Conservation (phyloP, 2,113 vertebrate genomes). For the Manacus vitellinus region DNA sequence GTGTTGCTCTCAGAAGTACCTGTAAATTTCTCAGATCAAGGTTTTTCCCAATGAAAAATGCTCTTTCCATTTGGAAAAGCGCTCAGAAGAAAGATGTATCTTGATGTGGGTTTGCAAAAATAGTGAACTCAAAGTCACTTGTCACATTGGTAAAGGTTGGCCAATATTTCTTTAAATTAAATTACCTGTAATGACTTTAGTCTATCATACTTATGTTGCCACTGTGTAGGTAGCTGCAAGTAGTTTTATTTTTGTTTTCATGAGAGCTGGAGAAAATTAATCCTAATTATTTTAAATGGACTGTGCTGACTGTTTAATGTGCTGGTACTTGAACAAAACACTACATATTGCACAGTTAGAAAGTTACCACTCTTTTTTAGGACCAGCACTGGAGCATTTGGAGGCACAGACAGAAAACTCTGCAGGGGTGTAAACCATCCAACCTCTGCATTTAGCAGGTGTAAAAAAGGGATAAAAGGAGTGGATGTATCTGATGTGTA, state of each 20-base stretch:
- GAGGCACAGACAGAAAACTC: not conserved
- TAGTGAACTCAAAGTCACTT: not conserved
- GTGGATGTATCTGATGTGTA: not conserved
- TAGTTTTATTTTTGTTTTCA: conserved; percentile 31
- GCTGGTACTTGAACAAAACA: conserved; percentile 39
- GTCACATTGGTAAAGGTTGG: not conserved
- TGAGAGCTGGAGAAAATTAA: conserved; percentile 34
- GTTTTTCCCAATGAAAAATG: not conserved
- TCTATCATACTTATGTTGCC: not conserved
- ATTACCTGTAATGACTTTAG: conserved; percentile 15
- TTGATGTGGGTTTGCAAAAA: not conserved
- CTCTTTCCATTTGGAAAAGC: not conserved
- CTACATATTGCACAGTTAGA: conserved; percentile 9
- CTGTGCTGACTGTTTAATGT: conserved; percentile 12
- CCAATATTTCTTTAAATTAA: conserved; percentile 17
- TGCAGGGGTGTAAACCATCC: not conserved
- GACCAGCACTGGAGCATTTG: not conserved
- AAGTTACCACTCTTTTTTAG: not conserved
- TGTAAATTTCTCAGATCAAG: not conserved
- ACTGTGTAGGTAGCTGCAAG: not conserved
- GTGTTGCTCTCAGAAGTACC: not conserved
- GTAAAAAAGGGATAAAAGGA: not conserved
- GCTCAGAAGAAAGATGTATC: not conserved
- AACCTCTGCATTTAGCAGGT: not conserved
- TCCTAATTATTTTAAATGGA: conserved; percentile 44